phyloP scores from a whole-genome alignment of 1,140 invertebrate species.

The Scylla paramamosain region DNA sequence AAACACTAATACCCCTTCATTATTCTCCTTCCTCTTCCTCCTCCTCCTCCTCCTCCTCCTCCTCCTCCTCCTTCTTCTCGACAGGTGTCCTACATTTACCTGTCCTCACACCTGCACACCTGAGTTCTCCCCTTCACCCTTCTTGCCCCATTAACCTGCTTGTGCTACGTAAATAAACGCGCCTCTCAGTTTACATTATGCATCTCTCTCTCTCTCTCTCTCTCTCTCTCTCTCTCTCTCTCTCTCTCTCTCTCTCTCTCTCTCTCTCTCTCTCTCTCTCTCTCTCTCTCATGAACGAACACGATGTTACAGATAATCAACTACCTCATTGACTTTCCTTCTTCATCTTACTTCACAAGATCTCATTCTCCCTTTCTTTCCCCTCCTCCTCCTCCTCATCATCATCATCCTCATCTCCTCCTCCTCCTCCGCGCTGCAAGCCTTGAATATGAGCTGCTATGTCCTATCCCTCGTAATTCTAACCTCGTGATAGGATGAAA shows the following conservation, averaged over 20 bases:
- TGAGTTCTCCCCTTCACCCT: background rate
- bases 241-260: conserved; percentile 15
- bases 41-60: no score
- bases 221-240: conserved; percentile 20
- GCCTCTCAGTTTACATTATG: background rate
- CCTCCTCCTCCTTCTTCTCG: background rate
- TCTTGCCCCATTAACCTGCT: background rate
- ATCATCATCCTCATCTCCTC: background rate
- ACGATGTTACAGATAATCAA: no score
- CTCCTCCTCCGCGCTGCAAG: no score
- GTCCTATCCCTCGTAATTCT: no score
- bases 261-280: conserved; percentile 3
- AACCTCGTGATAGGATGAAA: no score
- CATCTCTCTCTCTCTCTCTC: background rate
- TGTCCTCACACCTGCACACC: background rate
- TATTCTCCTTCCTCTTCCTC: no score
- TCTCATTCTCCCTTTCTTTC: background rate
- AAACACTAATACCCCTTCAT: no score
- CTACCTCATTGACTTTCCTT: background rate
- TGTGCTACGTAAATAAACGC: background rate
- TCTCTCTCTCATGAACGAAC: background rate
- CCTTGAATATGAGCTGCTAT: no score
- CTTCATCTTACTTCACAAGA: background rate
- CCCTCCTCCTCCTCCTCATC: background rate
- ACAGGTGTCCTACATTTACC: background rate